Evolutionary conservation across 2,888 invertebrate genomes (phyloP), one percentile per base, ranked within the genome.

Genomic region (Drosophila koepferae): DNA sequence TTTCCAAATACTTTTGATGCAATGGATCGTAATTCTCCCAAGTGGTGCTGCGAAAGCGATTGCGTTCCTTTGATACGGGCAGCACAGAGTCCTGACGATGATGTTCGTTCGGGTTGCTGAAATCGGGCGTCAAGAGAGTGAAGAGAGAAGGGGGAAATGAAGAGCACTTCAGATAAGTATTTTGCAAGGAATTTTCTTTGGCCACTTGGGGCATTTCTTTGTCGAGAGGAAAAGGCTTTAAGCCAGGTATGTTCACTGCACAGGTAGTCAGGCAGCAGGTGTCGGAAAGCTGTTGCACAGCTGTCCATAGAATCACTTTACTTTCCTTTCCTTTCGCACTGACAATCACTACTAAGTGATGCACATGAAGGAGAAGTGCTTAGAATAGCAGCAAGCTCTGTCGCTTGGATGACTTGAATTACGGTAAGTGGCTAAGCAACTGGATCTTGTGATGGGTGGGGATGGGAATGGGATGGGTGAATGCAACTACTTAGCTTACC

Each of bases 21-120:
- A 97, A 96, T 1, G 97, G 96, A 92, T 98, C 98, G 94, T 98
- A 98, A 91, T 97, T 96, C 83, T 98, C 98, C 99, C 99, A 99
- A 60, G 95, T 95, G 84, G 97, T 95, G 80, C 96, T 96, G 60
- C 97, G 95, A 93, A 97, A 97, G 89, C 97, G 95, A 94, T 96
- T 97, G 79, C 96, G 95, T 91, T 98, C 98, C 90, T 96, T 96
- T 61, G 97, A 97, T 54, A 96, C 96, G 6, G 96, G 96, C 76
- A 97, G 94, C 58, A 96, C 94, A 0, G 95, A 95, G 90, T 97
- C 97, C 91, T 96, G 96, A 34, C 96, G 96, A 86, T 95, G 95
- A 92, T 96, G 96, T 92, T 97, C 97, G 91, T 97, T 97, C 16
- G 97, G 97, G 93, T 97, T 97, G 82, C 97, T 97, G 94, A 36